Evolutionary conservation across 2,888 invertebrate genomes (phyloP), one percentile per base, ranked within the genome.

Genomic region (Metellina segmentata): DNA sequence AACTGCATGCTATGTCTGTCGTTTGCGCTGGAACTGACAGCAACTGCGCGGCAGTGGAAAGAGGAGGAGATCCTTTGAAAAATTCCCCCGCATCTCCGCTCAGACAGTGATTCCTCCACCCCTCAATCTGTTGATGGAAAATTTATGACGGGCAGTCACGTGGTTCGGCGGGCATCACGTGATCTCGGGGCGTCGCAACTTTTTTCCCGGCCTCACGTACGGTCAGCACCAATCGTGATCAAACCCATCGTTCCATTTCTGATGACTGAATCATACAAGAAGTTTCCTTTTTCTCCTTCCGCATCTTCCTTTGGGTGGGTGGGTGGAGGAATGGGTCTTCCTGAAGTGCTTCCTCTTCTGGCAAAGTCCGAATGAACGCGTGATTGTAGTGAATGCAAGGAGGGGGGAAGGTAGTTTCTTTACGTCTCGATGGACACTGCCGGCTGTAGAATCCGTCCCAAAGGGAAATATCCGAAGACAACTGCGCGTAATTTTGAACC

Each of bases 51-150:
- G 34, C 1, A 34, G 61, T 6, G 61, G 61, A 11, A 16, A 61
- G 16, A 16, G 13, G 61, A 75, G 74, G 16, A n/a, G 85, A 13
- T 53, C n/a, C 53, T 74, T 74, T 87, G 87, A 87, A 79, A 79
- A 87, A 87, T 87, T 52, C n/a, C 48, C 13, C 16, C 49, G 51
- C 20, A 19, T 72, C 61, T n/a, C 75, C 69, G 6, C 20, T 53
- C 81, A 74, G 74, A 75, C 75, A 88, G 16, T 49, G 79, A 88
- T 88, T 81, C 61, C 87, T 72, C 70, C 79, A 20, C 70, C 82
- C 77, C 82, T 69, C 89, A 89, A 89, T 89, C 89, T 89, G 89
- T 89, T 89, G 89, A 89, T 89, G 89, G 89, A 89, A 89, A 89
- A 89, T 82, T 89, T 89, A 89, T 89, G 77, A 75, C 71, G 8